Percentiles rank a stretch among this genome's conserved stretches.
Evolutionary conservation across 1,140 invertebrate genomes (phyloP).

Genomic region (Rhopalosiphum maidis): DNA sequence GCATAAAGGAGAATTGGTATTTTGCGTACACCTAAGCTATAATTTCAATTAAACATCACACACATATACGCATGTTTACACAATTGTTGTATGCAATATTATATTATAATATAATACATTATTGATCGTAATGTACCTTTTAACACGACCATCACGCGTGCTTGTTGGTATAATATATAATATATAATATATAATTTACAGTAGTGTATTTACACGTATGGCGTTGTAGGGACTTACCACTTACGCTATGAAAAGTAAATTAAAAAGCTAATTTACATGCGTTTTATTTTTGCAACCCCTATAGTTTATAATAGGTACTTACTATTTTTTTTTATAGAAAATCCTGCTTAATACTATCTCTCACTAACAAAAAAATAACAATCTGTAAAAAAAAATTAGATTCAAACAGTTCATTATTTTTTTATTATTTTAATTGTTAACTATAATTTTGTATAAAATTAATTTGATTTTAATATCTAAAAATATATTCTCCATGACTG

Average conservation of each 20-base stretch:
- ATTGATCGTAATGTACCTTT: neutral
- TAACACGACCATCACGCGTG: neutral
- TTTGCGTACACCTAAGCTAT: conserved; percentile 3
- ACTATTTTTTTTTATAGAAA: neutral
- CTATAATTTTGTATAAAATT: neutral
- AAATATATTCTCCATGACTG: neutral
- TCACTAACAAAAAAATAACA: neutral
- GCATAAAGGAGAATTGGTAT: neutral
- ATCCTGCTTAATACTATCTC: neutral
- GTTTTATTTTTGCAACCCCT: neutral
- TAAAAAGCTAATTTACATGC: conserved; percentile 10
- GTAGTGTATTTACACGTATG: neutral
- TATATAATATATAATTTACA: neutral
- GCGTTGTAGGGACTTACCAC: neutral
- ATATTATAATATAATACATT: neutral
- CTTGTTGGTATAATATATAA: neutral
- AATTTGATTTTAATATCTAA: neutral
- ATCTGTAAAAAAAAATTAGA: neutral
- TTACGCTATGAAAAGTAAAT: neutral
- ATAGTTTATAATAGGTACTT: neutral
- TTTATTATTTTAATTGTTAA: neutral
- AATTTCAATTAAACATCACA: conserved; percentile 16
- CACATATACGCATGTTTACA: neutral
- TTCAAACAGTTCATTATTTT: neutral
- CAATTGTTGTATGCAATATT: neutral